Evolutionary conservation across 1,140 invertebrate genomes (phyloP), one percentile per base, ranked within the genome.

Genomic region (Ylistrum balloti): DNA sequence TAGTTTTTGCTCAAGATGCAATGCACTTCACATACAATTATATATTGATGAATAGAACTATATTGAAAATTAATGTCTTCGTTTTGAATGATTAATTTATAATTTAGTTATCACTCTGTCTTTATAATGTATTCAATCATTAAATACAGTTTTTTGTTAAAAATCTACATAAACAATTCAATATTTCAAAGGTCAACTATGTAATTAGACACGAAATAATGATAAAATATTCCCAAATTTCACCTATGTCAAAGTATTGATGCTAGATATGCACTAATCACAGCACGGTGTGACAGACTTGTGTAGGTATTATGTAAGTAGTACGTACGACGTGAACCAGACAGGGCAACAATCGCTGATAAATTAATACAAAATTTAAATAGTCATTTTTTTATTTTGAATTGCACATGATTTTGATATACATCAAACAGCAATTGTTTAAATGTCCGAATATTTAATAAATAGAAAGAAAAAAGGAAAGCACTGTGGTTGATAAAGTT

Each of bases 1-100:
- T n/a, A n/a, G n/a, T n/a, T n/a, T n/a, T n/a, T n/a, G n/a, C n/a
- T n/a, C n/a, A n/a, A n/a, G n/a, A n/a, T n/a, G n/a, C n/a, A n/a
- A n/a, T n/a, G n/a, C n/a, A n/a, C n/a, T n/a, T n/a, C n/a, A n/a
- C n/a, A n/a, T n/a, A n/a, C n/a, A n/a, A n/a, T n/a, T n/a, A 11
- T n/a, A 74, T n/a, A n/a, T 28, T 74, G 56, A 74, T 74, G n/a
- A 28, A n/a, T 74, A 74, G 56, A 28, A 17, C 28, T 74, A 74
- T 17, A 74, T 74, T 74, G 17, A 74, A 74, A n/a, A 74, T 74
- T 28, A 74, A 17, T 74, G 56, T 74, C 56, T 74, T 5, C 56
- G n/a, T 74, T 74, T 74, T 74, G 22, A 74, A 74, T 74, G n/a
- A 74, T 74, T 28, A 74, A 74, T 74, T 74, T 74, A 74, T 74